phyloP scores from a whole-genome alignment of 2,888 invertebrate genomes.

The Trisateles emortualis region DNA sequence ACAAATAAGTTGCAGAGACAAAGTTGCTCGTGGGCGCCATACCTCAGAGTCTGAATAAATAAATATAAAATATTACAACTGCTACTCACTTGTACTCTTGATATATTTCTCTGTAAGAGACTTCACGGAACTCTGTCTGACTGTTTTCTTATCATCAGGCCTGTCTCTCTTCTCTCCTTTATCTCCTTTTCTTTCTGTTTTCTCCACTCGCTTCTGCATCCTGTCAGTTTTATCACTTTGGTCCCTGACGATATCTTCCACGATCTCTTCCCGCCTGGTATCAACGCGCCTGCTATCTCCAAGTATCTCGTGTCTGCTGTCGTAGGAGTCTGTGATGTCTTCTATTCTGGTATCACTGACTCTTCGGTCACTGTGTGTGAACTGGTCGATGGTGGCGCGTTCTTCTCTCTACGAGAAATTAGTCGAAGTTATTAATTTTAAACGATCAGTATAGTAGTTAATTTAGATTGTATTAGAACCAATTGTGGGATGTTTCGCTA shows the following conservation, averaged over 20 bases:
- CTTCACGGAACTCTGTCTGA: conserved; percentile 91
- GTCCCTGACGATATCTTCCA: conserved; percentile 13
- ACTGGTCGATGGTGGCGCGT: conserved; percentile 74
- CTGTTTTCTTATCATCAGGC: conserved; percentile 77
- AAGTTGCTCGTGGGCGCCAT: too few relatives aligned
- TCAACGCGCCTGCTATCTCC: conserved; percentile 33
- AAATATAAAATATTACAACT: neutral
- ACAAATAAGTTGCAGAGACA: too few relatives aligned
- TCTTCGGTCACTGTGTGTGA: conserved; percentile 73
- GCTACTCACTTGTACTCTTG: conserved; percentile 87
- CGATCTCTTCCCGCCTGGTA: conserved; percentile 29
- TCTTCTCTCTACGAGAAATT: conserved; percentile 69
- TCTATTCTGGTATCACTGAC: conserved; percentile 57
- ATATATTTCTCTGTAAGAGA: conserved; percentile 93
- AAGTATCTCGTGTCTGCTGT: conserved; percentile 24
- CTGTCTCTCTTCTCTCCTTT: conserved; percentile 56
- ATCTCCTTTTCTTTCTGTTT: conserved; percentile 54
- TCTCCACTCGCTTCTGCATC: conserved; percentile 41
- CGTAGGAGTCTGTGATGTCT: conserved; percentile 43
- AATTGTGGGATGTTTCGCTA: too few relatives aligned
- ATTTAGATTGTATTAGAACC: too few relatives aligned
- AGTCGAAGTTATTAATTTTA: neutral
- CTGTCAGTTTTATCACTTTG: conserved; percentile 32
- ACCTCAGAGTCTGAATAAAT: too few relatives aligned
- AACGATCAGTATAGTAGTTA: neutral